Base-by-base conservation (phyloP, 2,888 invertebrate genomes). In the Platynereis dumerilii region DNA sequence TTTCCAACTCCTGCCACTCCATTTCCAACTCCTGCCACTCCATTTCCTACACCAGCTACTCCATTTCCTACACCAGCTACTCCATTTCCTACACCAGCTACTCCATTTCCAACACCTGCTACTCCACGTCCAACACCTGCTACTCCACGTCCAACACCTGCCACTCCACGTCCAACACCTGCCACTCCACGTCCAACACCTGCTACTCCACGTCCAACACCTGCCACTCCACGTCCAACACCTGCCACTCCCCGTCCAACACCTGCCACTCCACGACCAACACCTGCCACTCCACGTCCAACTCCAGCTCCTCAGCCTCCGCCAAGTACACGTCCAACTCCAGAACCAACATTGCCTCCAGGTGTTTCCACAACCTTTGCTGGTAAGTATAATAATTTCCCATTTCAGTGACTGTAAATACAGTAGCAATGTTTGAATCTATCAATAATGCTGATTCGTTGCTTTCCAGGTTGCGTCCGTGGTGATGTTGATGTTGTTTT, bases 401-500 rank as follows among this genome's bases (percentile, higher is more conserved):
- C n/a, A n/a, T n/a, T n/a, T n/a, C n/a, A n/a, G n/a, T n/a, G n/a
- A n/a, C n/a, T n/a, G n/a, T n/a, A n/a, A n/a, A n/a, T n/a, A n/a
- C n/a, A n/a, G n/a, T n/a, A n/a, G n/a, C n/a, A n/a, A 34, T 34
- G 12, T 34, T 34, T 34, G 7, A 7, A 34, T 34, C 12, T 12
- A 5, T 34, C 12, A 34, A 12, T 34, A 7, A 34, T 34, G 12
- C 34, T 34, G 5, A 34, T 12, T 34, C 34, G 5, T 34, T 34
- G 3, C 3, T 20, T 48, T 48, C 7, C n/a, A 48, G 48, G 48
- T 48, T 48, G 48, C n/a, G 7, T n/a, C 22, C 20, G 48, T 48
- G 48, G 5, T 5, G 20, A n/a, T 48, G 48, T 48, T 5, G 48
- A 48, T 48, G 48, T 48, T 48, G 48, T 48, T 10, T 48, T 48